phyloP scores from a whole-genome alignment of 2,888 invertebrate genomes.

The Chydorus sphaericus region DNA sequence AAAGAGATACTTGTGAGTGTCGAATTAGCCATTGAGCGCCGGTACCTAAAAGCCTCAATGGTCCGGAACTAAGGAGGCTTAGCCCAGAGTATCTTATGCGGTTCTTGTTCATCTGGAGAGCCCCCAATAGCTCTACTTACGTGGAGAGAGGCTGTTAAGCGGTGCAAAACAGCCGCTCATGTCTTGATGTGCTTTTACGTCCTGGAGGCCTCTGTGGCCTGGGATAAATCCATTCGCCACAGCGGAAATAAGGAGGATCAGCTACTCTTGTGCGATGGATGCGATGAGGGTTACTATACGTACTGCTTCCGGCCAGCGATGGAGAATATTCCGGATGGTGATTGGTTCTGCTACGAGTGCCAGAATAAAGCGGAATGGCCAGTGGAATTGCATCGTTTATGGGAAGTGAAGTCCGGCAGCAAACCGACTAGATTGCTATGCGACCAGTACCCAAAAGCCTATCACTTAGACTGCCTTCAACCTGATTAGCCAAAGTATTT shows the following conservation, averaged over 20 bases:
- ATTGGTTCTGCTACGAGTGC: constrained; percentile 52
- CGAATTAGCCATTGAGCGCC: constrained; percentile 79
- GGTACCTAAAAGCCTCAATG: constrained; percentile 85
- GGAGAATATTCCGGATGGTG: constrained; percentile 92
- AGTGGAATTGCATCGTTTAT: constrained; percentile 86
- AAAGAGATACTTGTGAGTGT: constrained; percentile 60
- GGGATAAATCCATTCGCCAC: constrained; percentile 97
- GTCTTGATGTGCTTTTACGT: constrained; percentile 77
- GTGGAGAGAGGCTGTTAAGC: constrained; percentile 79
- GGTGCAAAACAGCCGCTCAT: constrained; percentile 76
- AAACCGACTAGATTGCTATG: constrained; percentile 64
- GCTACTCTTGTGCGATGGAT: constrained; percentile 86
- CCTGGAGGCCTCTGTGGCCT: constrained; percentile 82
- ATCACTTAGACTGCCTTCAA: constrained; percentile 84
- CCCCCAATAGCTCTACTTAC: constrained; percentile 24
- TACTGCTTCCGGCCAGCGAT: constrained; percentile 96
- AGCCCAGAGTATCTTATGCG: constrained; percentile 7
- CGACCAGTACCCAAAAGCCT: constrained; percentile 77
- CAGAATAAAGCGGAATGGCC: constrained; percentile 65
- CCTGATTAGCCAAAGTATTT: constrained; percentile 57
- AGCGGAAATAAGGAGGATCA: constrained; percentile 93
- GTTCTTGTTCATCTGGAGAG: constrained; percentile 4
- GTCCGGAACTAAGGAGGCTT: constrained; percentile 31
- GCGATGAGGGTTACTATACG: constrained; percentile 96
- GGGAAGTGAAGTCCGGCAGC: constrained; percentile 54